phyloP scores from a whole-genome alignment of 2,797 vertebrate genomes.

The Gallinago stenura region DNA sequence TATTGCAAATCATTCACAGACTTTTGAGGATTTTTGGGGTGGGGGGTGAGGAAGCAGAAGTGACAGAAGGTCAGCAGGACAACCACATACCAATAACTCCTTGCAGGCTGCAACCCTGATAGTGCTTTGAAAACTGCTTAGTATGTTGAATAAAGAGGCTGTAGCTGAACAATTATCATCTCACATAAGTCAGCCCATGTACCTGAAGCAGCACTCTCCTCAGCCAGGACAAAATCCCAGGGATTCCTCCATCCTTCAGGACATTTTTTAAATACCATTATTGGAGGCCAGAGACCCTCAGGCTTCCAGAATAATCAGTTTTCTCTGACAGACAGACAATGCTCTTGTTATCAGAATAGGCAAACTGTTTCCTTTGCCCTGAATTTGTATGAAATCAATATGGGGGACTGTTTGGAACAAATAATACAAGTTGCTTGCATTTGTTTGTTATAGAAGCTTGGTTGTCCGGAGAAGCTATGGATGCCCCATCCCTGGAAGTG shows the following conservation, averaged over 20 bases:
- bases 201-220: neutral
- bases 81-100: neutral
- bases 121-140: neutral
- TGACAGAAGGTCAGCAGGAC: neutral
- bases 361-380: neutral
- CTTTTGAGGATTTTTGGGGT: neutral
- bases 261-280: neutral
- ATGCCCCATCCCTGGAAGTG: neutral
- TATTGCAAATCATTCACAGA: neutral
- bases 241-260: neutral
- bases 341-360: neutral
- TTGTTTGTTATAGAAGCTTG: neutral
- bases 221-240: neutral
- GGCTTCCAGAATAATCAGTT: neutral
- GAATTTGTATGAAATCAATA: neutral
- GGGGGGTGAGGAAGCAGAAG: neutral
- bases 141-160: neutral
- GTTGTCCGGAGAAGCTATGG: neutral
- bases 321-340: neutral
- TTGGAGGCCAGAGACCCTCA: neutral
- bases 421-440: neutral
- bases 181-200: neutral
- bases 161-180: neutral
- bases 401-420: neutral
- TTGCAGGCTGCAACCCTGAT: neutral